These are phyloP conservation scores for Drosophila carrolli DNA, from an alignment of 1,140 invertebrate genomes.

Conservation along the genomic window DNA sequence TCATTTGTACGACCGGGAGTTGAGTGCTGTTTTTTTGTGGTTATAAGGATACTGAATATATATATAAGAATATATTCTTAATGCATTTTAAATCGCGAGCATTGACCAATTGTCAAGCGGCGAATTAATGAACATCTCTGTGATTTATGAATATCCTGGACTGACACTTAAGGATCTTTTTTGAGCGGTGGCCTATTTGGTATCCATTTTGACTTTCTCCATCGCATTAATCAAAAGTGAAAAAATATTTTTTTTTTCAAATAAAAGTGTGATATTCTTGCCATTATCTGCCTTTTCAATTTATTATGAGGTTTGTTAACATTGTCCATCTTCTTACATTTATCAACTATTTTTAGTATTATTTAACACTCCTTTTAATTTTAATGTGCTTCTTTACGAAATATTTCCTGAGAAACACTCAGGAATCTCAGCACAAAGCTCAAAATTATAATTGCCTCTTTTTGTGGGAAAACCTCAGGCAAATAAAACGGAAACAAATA, in stretches of 20 bases:
- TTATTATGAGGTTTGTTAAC: not conserved
- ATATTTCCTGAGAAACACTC: constrained; percentile 14
- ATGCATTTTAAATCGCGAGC: constrained; percentile 71
- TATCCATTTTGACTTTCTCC: constrained; percentile 36
- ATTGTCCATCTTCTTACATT: not conserved
- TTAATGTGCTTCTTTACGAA: not conserved
- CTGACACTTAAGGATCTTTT: constrained; percentile 10
- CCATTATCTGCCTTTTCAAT: not conserved
- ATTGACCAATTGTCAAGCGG: constrained; percentile 73
- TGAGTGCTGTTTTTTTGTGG: constrained; percentile 28
- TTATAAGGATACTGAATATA: too few species aligned
- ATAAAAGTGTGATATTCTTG: not conserved
- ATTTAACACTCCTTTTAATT: not conserved
- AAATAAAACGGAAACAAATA: constrained; percentile 19
- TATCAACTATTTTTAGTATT: not conserved
- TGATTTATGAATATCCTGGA: constrained; percentile 61
- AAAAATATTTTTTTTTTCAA: constrained; percentile 18
- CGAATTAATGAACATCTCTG: constrained; percentile 64
- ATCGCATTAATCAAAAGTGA: constrained; percentile 54
- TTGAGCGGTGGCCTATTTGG: constrained; percentile 6
- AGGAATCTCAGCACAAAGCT: constrained; percentile 1
- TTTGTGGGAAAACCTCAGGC: constrained; percentile 21
- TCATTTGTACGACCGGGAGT: constrained; percentile 58
- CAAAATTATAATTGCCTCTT: constrained; percentile 24
- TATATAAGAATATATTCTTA: constrained; percentile 26